Evolutionary conservation across 2,888 invertebrate species (phyloP).

Genomic region (Drosophila rellima): DNA sequence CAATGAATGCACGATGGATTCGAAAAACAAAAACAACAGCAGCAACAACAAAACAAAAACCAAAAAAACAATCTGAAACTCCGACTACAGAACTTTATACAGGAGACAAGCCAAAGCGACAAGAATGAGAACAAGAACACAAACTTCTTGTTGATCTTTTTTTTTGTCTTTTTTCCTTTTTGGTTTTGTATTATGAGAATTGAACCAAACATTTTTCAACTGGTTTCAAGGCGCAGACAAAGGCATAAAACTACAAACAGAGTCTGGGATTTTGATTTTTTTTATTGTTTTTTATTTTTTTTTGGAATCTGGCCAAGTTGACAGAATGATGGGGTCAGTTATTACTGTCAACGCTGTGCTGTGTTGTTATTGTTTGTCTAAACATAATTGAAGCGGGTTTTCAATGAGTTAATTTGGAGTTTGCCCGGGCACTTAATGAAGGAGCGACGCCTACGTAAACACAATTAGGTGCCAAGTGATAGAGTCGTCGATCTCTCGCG

Average conservation of each 20-base stretch:
- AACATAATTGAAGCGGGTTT: constrained; percentile 78
- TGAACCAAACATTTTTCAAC: constrained; percentile 75
- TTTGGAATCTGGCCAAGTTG: constrained; percentile 32
- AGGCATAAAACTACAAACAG: constrained; percentile 65
- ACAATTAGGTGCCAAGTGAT: constrained; percentile 72
- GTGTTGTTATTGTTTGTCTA: constrained; percentile 65
- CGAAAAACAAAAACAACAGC: constrained; percentile 31
- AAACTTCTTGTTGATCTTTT: constrained; percentile 57
- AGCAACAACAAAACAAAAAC: constrained; percentile 38
- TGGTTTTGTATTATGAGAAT: constrained; percentile 72
- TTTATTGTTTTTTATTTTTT: constrained; percentile 18
- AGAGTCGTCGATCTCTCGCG: constrained; percentile 37
- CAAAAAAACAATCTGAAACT: constrained; percentile 42
- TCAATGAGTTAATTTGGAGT: constrained; percentile 80
- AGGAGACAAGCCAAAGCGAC: constrained; percentile 58
- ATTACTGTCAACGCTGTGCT: constrained; percentile 69
- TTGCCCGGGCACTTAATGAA: constrained; percentile 46
- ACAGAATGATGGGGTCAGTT: constrained; percentile 46
- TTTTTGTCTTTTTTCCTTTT: constrained; percentile 19
- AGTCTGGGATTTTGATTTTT: constrained; percentile 52
- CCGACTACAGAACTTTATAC: constrained; percentile 52
- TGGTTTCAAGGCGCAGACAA: constrained; percentile 61
- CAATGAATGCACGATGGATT: constrained; percentile 80
- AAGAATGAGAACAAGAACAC: constrained; percentile 80
- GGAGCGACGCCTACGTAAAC: constrained; percentile 73